Conservation (phyloP, 2,797 vertebrate species). For the Hafferia zeledoni region DNA sequence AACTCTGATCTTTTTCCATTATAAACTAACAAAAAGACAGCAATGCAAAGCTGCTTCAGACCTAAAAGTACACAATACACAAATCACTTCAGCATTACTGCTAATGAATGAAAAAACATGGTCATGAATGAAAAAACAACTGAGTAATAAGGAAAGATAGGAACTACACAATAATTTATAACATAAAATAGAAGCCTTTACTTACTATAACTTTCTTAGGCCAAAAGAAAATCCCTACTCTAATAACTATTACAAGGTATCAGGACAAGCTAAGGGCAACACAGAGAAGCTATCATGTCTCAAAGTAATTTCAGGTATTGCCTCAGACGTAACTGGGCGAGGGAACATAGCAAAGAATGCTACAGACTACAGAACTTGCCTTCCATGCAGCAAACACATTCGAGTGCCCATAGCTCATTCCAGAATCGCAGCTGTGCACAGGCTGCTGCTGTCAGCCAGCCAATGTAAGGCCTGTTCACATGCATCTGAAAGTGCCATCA, state of each 20-base stretch:
- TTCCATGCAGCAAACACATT: fast-evolving
- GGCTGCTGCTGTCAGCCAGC: not conserved
- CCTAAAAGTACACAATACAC: not conserved
- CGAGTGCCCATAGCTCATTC: not conserved
- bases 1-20: not conserved
- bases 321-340: not conserved
- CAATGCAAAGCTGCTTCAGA: not conserved
- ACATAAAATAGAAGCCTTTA: not conserved
- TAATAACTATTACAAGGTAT: not conserved
- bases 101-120: not conserved
- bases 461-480: not conserved
- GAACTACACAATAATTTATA: not conserved
- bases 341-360: not conserved
- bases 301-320: not conserved
- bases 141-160: not conserved
- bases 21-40: not conserved
- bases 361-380: not conserved
- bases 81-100: not conserved
- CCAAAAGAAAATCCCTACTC: not conserved
- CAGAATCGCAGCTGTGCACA: not conserved
- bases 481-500: not conserved
- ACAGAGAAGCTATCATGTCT: not conserved
- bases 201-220: not conserved
- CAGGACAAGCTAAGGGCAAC: not conserved
- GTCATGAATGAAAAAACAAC: not conserved